Evolutionary conservation across 2,888 invertebrate genomes (phyloP).

Genomic region (Pegoplata infirma): DNA sequence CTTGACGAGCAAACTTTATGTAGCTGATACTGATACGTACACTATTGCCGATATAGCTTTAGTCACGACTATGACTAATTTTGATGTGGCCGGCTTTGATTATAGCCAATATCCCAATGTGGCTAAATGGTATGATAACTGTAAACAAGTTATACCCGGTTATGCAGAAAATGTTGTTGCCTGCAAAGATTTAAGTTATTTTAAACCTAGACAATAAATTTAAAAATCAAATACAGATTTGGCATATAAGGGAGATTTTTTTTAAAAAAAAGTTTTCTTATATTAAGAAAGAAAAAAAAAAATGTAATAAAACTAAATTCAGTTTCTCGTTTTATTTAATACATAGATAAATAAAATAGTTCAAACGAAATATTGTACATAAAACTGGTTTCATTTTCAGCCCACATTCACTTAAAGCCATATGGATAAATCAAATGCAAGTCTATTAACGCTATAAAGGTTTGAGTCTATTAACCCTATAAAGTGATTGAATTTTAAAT

Average conservation of each 20-base stretch:
- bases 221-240: constrained; percentile 32
- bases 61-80: constrained; percentile 83
- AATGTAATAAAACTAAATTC: background rate
- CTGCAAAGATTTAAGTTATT: constrained; percentile 78
- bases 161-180: constrained; percentile 81
- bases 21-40: constrained; percentile 82
- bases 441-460: background rate
- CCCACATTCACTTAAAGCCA: constrained; percentile 44
- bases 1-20: constrained; percentile 84
- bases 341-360: background rate
- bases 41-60: constrained; percentile 89
- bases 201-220: constrained; percentile 57
- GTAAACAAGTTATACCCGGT: constrained; percentile 80
- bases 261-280: constrained; percentile 37
- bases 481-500: too few species aligned
- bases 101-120: constrained; percentile 84
- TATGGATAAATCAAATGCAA: background rate
- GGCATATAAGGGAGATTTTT: background rate
- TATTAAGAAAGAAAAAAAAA: constrained; percentile 28
- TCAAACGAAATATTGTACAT: background rate
- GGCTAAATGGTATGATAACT: constrained; percentile 81
- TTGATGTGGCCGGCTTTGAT: constrained; percentile 83
- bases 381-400: constrained; percentile 44
- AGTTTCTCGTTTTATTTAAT: constrained; percentile 20
- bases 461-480: too few species aligned